phyloP scores from a whole-genome alignment of 2,797 vertebrate species.

The Gobio occitaniae region DNA sequence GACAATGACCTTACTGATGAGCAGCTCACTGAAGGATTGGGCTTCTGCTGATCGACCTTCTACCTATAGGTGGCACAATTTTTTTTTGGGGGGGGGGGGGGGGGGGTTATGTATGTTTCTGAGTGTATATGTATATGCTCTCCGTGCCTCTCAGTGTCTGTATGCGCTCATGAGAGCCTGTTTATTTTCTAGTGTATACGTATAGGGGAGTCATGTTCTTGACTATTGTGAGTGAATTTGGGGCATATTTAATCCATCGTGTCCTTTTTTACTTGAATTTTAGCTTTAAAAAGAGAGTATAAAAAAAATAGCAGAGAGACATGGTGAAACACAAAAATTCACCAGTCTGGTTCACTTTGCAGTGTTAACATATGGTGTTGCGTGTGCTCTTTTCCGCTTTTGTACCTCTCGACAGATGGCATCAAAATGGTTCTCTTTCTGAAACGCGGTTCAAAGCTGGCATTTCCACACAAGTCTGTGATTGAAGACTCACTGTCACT shows the following conservation, averaged over 20 bases:
- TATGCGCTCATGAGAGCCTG: neutral
- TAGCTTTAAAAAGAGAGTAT: neutral
- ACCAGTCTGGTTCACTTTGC: conserved; percentile 15
- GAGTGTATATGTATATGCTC: neutral
- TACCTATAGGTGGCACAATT: neutral
- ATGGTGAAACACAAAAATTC: neutral
- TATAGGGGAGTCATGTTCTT: neutral
- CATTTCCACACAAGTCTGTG: neutral
- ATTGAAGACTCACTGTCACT: neutral
- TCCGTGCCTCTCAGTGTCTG: neutral
- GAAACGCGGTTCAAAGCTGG: conserved; percentile 18
- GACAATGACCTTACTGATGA: neutral
- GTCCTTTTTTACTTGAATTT: neutral
- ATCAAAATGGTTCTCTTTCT: conserved; percentile 15
- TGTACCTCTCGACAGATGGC: conserved; percentile 36
- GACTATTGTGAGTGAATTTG: neutral
- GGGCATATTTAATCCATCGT: neutral
- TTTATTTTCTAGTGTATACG: neutral
- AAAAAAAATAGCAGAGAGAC: neutral
- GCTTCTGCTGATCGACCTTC: neutral
- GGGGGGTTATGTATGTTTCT: neutral
- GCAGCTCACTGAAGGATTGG: no score
- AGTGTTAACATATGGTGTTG: conserved; percentile 25
- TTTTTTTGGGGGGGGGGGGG: no score
- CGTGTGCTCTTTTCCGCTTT: conserved; percentile 3